phyloP scores from a whole-genome alignment of 2,797 vertebrate genomes.

The Amblyraja radiata region DNA sequence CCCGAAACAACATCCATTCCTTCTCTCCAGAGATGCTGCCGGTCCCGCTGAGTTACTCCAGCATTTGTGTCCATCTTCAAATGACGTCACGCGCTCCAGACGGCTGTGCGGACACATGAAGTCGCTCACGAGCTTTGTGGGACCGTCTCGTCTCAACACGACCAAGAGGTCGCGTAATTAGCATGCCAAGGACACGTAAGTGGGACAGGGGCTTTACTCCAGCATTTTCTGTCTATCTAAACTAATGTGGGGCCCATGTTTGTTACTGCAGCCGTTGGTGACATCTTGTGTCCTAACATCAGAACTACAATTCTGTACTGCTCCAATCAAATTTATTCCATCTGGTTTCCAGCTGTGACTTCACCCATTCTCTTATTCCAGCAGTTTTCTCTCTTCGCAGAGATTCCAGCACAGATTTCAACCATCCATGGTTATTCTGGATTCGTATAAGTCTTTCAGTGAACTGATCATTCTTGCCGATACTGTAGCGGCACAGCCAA shows the following conservation, averaged over 20 bases:
- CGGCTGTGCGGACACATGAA: no score
- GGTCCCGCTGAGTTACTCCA: no score
- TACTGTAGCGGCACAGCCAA: not conserved
- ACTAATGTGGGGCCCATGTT: not conserved
- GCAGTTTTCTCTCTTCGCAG: not conserved
- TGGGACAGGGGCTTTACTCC: no score
- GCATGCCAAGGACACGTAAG: no score
- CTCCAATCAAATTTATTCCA: not conserved
- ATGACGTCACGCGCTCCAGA: no score
- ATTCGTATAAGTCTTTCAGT: not conserved
- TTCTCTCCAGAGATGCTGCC: no score
- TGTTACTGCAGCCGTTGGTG: not conserved
- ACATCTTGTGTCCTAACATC: not conserved
- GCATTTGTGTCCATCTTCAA: no score
- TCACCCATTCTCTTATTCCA: not conserved
- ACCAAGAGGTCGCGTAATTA: no score
- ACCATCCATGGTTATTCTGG: not conserved
- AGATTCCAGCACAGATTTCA: not conserved
- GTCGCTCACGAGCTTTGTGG: no score
- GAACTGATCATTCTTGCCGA: not conserved
- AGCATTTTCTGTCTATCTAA: no score
- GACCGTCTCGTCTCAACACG: no score
- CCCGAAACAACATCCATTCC: no score
- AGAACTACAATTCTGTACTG: not conserved
- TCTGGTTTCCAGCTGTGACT: not conserved